A percentile compares a stretch with the other conserved stretches of the same genome.
Conservation (phyloP, 35 echinoderm and acorn worm genomes). For the Apostichopus japonicus region DNA sequence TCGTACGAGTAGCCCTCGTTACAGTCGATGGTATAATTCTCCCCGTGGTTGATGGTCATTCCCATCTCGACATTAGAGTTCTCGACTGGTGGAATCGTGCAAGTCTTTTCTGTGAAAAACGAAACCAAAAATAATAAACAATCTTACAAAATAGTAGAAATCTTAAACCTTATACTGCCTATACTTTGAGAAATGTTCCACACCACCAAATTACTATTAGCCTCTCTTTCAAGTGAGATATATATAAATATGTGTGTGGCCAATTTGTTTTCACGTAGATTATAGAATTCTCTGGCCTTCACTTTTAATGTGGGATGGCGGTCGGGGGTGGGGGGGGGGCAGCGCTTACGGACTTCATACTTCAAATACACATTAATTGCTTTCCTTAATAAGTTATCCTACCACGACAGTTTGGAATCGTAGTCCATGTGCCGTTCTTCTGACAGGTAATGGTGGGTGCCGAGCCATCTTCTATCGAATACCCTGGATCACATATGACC, state of each 20-base stretch:
- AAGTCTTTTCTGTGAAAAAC: neutral
- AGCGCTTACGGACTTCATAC: too few species aligned
- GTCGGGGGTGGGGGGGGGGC: too few species aligned
- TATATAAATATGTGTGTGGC: too few species aligned
- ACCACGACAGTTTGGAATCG: neutral
- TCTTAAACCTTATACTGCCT: too few species aligned
- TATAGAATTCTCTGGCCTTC: too few species aligned
- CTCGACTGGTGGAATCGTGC: neutral
- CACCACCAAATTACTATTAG: too few species aligned
- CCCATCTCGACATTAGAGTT: neutral
- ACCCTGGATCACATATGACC: neutral
- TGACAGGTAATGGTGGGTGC: neutral
- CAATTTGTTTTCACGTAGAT: too few species aligned
- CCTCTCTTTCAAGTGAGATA: too few species aligned
- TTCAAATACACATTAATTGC: too few species aligned
- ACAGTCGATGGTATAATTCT: conserved; percentile 4
- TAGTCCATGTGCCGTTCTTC: neutral
- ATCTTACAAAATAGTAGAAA: too few species aligned
- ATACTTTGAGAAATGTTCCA: too few species aligned
- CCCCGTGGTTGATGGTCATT: neutral
- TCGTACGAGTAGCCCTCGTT: conserved; percentile 3
- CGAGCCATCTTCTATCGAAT: neutral
- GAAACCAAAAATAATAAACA: neutral
- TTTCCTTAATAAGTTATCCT: neutral
- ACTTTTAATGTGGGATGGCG: too few species aligned